These are phyloP conservation scores for Oryzias dopingdopingensis DNA, from an alignment of 2,797 vertebrate species.

Conservation along the genomic window DNA sequence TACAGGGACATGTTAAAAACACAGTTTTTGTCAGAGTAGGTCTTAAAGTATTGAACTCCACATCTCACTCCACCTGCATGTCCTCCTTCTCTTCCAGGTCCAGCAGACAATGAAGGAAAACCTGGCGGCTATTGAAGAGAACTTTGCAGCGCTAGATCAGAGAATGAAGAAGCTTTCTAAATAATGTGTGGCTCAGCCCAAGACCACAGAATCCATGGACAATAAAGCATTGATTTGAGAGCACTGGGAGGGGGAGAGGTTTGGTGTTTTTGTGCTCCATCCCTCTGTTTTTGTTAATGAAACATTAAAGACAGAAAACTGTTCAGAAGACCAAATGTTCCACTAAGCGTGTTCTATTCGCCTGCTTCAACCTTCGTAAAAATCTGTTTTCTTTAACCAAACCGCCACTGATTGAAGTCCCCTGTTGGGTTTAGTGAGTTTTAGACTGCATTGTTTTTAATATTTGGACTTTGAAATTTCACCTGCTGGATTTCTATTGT, in stretches of 20 bases:
- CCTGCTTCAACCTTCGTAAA: constrained; percentile 46
- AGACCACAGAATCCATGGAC: constrained; percentile 43
- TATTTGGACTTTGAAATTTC: constrained; percentile 41
- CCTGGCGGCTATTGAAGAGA: constrained; percentile 84
- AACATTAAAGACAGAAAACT: constrained; percentile 48
- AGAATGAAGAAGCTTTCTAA: constrained; percentile 89
- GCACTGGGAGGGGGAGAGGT: constrained; percentile 22
- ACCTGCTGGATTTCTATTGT: constrained; percentile 46
- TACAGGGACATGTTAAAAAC: too few relatives aligned
- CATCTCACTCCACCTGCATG: background rate
- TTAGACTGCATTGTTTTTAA: constrained; percentile 65
- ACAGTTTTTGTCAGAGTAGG: too few relatives aligned
- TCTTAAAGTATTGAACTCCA: too few relatives aligned
- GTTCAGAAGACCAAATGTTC: constrained; percentile 63
- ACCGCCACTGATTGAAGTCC: constrained; percentile 35
- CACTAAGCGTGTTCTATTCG: constrained; percentile 31
- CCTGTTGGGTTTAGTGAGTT: constrained; percentile 35
- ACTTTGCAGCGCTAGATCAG: constrained; percentile 83
- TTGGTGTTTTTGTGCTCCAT: constrained; percentile 32
- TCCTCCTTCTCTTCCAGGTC: constrained; percentile 71
- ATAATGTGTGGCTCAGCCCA: constrained; percentile 59
- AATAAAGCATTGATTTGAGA: constrained; percentile 44
- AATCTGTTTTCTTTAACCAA: constrained; percentile 23
- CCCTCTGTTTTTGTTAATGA: constrained; percentile 46
- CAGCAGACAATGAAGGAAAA: constrained; percentile 94